Base-by-base conservation (phyloP, 2,797 vertebrate genomes). In the Rhodeus uyekii region DNA sequence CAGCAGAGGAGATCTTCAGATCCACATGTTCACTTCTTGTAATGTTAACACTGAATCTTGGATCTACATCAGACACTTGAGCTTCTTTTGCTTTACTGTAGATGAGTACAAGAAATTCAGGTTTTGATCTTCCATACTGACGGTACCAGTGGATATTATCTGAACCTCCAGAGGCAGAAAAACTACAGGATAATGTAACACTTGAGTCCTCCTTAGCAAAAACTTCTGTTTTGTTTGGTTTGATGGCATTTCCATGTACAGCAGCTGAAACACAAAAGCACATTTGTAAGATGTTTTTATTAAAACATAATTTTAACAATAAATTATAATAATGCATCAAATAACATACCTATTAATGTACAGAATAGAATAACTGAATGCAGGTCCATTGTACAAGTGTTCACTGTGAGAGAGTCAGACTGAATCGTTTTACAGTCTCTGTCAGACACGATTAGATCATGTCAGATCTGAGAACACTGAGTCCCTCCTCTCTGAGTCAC, bases 401-500 rank as follows among this genome's bases (percentile, higher is more conserved):
- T 63, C 74, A 46, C 14, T 13, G 3, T 39, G 38, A 29, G 55
- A 76, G 36, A 39, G 24, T 42, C 36, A 61, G 34, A 76, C 36
- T 61, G 36, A 75, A 58, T n/a, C 0, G n/a, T n/a, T n/a, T n/a
- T n/a, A n/a, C n/a, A n/a, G 18, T 29, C 13, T 58, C n/a, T 27
- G n/a, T 61, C 44, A 73, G 72, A 73, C 69, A 46, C 13, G 13
- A 38, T 75, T 50, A n/a, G n/a, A 72, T n/a, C n/a, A n/a, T 34
- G 18, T 50, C 24, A 74, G 48, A 55, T 58, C 50, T 24, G 32
- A n/a, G n/a, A n/a, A n/a, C n/a, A n/a, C n/a, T n/a, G 8, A 39
- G 48, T 58, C 53, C 50, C 72, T 75, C 72, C 72, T 75, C 72
- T 53, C n/a, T n/a, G n/a, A n/a, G n/a, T n/a, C n/a, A n/a, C n/a